Conservation (phyloP, 2,888 invertebrate genomes). For the Oxystoma pomonae region DNA sequence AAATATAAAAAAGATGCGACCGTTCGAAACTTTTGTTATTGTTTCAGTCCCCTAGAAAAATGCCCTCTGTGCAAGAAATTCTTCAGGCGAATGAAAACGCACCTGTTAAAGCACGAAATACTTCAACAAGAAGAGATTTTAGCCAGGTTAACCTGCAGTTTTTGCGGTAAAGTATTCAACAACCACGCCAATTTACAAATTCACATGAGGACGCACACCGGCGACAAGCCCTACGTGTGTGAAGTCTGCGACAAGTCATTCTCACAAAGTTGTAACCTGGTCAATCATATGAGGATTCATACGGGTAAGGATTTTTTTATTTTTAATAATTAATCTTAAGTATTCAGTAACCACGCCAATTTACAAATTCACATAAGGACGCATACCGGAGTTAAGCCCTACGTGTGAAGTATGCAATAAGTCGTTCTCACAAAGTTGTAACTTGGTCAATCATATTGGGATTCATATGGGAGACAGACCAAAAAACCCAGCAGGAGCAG, state of each 20-base stretch:
- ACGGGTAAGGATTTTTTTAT: slow-evolving; percentile 37
- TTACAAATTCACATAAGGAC: slow-evolving; percentile 44
- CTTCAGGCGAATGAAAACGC: slow-evolving; percentile 48
- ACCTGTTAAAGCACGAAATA: slow-evolving; percentile 46
- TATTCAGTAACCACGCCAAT: slow-evolving; percentile 43
- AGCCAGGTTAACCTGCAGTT: slow-evolving; percentile 13
- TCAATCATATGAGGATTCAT: slow-evolving; percentile 45
- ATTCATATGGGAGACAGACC: slow-evolving; percentile 48
- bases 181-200: slow-evolving; percentile 43
- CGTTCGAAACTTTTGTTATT: too few species aligned
- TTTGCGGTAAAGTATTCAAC: slow-evolving; percentile 34
- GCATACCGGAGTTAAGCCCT: slow-evolving; percentile 44
- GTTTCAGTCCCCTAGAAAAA: slow-evolving; percentile 40
- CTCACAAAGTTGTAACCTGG: slow-evolving; percentile 45
- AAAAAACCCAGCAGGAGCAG: too few species aligned
- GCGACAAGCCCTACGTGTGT: slow-evolving; percentile 43
- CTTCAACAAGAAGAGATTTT: slow-evolving; percentile 16
- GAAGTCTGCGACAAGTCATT: slow-evolving; percentile 45
- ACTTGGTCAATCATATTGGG: slow-evolving; percentile 45
- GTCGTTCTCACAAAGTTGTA: slow-evolving; percentile 45
- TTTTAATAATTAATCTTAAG: too few species aligned
- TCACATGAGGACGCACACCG: slow-evolving; percentile 45
- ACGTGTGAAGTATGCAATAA: slow-evolving; percentile 44
- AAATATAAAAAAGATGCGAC: too few species aligned
- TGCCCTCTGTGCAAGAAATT: slow-evolving; percentile 46